Conservation (phyloP, 2,113 vertebrate genomes). For the Dipodomys merriami region DNA sequence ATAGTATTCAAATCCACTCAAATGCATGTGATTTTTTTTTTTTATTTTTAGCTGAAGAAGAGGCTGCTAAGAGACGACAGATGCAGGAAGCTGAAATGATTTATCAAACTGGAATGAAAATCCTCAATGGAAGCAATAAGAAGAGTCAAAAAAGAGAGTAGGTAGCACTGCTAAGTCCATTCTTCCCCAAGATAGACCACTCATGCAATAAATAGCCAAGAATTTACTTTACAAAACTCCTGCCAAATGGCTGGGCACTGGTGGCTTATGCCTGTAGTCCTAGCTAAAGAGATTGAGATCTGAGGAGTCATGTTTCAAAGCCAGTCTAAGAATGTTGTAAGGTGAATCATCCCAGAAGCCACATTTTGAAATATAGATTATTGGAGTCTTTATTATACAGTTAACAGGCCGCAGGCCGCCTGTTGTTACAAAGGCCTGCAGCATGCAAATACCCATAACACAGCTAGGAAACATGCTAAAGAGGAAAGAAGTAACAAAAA, state of each 20-base stretch:
- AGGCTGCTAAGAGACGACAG: slow-evolving; percentile 91
- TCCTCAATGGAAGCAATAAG: slow-evolving; percentile 93
- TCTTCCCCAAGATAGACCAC: not conserved
- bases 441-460: too few relatives aligned
- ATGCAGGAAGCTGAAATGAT: slow-evolving; percentile 94
- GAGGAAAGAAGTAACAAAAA: too few relatives aligned
- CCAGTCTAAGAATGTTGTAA: too few relatives aligned
- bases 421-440: too few relatives aligned
- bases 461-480: too few relatives aligned
- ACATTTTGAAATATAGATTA: too few relatives aligned
- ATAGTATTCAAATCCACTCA: not conserved
- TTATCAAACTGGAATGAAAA: slow-evolving; percentile 92
- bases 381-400: too few relatives aligned
- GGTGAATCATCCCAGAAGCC: too few relatives aligned
- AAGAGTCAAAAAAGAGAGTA: slow-evolving; percentile 95
- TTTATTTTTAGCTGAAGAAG: slow-evolving; percentile 91
- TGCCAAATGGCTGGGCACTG: not conserved
- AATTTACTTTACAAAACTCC: not conserved
- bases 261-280: too few relatives aligned
- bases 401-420: too few relatives aligned
- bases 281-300: too few relatives aligned
- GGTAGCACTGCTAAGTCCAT: slow-evolving; percentile 72
- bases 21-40: not conserved
- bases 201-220: not conserved
- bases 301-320: too few relatives aligned